Base-by-base conservation (phyloP, 2,888 invertebrate genomes). In the Hoplodrina blanda region DNA sequence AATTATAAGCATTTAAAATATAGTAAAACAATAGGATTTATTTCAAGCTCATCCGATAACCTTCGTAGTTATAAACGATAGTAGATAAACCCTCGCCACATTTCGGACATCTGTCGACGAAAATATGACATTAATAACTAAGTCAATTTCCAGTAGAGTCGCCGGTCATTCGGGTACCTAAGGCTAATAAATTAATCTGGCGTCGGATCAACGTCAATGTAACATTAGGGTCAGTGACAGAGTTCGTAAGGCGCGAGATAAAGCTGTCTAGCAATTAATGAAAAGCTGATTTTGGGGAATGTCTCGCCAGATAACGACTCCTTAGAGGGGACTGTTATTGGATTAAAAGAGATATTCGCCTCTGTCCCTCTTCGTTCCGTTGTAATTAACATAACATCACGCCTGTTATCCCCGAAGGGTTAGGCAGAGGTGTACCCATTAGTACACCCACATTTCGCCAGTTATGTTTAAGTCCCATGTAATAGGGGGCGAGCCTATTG, bases 151-250 rank as follows among this genome's bases (percentile, higher is more conserved):
- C 81, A 90, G 87, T 88, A 80, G 84, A 89, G 87, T 80, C 86
- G 88, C 80, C 86, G 88, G 83, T 82, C 84, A 85, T 85, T 85
- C 82, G 85, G 85, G 83, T 80, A 85, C 83, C 46, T 46, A 46
- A 81, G 85, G 86, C 91, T 91, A 93, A 91, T 93, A 93, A 93
- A 94, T 93, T 94, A 93, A 94, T 94, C 92, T 89, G 87, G 88
- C 89, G 91, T 92, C 91, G 88, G 93, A 94, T 94, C 90, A 91
- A 88, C 91, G 93, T 93, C 93, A 91, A 85, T 90, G 91, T 82
- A 85, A 88, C 89, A 89, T 90, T 88, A 91, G 87, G 91, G 90
- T 88, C 90, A 87, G 88, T 89, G 89, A 86, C 89, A 85, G 86
- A 88, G 88, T 87, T 87, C 87, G 84, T 79, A 86, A 84, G 85